These are phyloP conservation scores for Blastobasis adustella DNA, from an alignment of 2,888 invertebrate species.

Conservation along the genomic window DNA sequence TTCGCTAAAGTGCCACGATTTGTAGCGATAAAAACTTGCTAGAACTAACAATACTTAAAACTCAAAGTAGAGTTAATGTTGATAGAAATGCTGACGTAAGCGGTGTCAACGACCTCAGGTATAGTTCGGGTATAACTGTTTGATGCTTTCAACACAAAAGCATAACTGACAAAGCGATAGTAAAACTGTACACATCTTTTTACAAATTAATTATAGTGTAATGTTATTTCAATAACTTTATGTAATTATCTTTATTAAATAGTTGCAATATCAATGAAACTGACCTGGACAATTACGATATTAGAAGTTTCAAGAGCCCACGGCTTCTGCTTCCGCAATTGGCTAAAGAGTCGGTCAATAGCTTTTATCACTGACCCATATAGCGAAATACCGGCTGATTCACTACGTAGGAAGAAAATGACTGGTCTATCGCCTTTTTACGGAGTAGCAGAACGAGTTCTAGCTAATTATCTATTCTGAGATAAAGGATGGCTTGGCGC, in stretches of 20 bases:
- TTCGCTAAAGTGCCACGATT: too few relatives aligned
- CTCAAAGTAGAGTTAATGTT: too few relatives aligned
- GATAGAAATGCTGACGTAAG: conserved; percentile 15
- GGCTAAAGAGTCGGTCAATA: background rate
- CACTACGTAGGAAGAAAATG: conserved; percentile 17
- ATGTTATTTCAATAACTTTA: too few relatives aligned
- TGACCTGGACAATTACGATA: background rate
- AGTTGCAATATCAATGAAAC: background rate
- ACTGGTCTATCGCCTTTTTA: conserved; percentile 19
- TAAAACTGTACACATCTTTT: too few relatives aligned
- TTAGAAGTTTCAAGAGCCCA: background rate
- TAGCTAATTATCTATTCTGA: conserved; percentile 29
- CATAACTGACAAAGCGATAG: too few relatives aligned
- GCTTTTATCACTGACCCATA: background rate
- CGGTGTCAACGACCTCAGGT: conserved; percentile 23
- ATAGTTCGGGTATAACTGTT: background rate
- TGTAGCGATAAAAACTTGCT: too few relatives aligned
- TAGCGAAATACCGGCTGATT: conserved; percentile 12
- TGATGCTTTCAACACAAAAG: background rate
- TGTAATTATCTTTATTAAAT: too few relatives aligned
- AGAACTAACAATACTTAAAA: too few relatives aligned
- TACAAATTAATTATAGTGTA: background rate
- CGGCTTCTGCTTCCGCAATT: background rate
- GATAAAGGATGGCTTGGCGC: conserved; percentile 31
- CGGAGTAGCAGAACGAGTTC: conserved; percentile 22